Percentiles rank a stretch among this genome's conserved stretches.
phyloP scores from a whole-genome alignment of 2,888 invertebrate genomes.

The Venustoraphidia nigricollis region DNA sequence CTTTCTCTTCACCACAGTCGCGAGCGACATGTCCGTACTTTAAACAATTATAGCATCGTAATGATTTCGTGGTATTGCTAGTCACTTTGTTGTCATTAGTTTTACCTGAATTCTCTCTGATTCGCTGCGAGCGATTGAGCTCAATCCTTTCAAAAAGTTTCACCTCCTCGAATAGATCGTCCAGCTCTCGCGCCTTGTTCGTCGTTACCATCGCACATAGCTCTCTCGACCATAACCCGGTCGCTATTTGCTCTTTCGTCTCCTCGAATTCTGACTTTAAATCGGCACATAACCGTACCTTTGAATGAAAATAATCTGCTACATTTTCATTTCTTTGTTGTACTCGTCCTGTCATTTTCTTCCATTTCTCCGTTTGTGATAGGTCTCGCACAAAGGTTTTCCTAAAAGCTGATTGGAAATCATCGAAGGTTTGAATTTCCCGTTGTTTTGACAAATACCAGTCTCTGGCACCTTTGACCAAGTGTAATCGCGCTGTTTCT shows the following conservation, averaged over 20 bases:
- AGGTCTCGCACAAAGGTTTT: conserved; percentile 2
- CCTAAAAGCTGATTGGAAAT: conserved; percentile 4
- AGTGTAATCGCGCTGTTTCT: conserved; percentile 6
- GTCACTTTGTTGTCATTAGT: too few species aligned
- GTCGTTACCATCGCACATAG: too few species aligned
- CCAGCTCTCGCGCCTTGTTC: too few species aligned
- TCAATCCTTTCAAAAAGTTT: too few species aligned
- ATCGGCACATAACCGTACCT: conserved; percentile 1
- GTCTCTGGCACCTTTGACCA: conserved; percentile 4
- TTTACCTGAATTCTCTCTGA: too few species aligned
- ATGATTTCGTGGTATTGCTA: too few species aligned
- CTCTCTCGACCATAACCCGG: conserved; percentile 3
- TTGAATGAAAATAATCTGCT: conserved; percentile 1
- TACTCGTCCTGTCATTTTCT: conserved; percentile 1
- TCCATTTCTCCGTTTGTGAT: conserved; percentile 2
- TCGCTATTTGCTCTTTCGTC: conserved; percentile 5
- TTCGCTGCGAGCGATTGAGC: too few species aligned
- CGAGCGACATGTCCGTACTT: too few species aligned
- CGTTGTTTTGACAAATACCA: conserved; percentile 3
- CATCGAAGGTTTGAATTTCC: conserved; percentile 1
- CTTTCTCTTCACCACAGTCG: too few species aligned
- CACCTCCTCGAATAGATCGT: too few species aligned
- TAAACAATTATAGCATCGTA: too few species aligned
- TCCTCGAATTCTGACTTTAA: conserved; percentile 2
- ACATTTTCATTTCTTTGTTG: background rate